Percentiles rank a stretch among this genome's conserved stretches.
phyloP scores from a whole-genome alignment of 2,113 vertebrate species.

The Gnathonemus echidnorhynchus region DNA sequence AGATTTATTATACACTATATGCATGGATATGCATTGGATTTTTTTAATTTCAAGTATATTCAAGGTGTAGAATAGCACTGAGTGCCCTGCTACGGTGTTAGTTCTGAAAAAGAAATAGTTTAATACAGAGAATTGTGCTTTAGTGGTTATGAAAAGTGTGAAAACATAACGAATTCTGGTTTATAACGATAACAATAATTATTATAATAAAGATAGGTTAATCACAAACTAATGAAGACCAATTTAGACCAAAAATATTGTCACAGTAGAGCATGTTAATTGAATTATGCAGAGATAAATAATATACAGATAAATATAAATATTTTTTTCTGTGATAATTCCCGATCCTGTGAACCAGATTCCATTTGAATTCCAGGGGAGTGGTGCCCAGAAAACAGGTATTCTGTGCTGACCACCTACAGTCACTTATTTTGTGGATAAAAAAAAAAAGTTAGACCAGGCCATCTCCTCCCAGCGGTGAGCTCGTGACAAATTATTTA shows the following conservation, averaged over 20 bases:
- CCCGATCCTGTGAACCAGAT: slow-evolving; percentile 38
- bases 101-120: background rate
- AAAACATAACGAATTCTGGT: background rate
- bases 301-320: slow-evolving; percentile 34
- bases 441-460: background rate
- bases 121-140: slow-evolving; percentile 6
- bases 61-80: background rate
- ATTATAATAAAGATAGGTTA: background rate
- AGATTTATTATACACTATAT: background rate
- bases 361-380: slow-evolving; percentile 40
- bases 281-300: slow-evolving; percentile 48
- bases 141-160: background rate
- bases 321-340: slow-evolving; percentile 52
- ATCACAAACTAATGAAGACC: background rate
- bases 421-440: background rate
- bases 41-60: background rate
- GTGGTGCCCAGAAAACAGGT: background rate
- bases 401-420: background rate
- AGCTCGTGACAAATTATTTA: background rate
- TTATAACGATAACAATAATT: background rate
- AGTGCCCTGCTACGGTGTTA: background rate
- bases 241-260: background rate
- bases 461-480: background rate
- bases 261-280: slow-evolving; percentile 34
- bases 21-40: background rate